Conservation (phyloP, 2,888 invertebrate species). For the Tineola bisselliella region DNA sequence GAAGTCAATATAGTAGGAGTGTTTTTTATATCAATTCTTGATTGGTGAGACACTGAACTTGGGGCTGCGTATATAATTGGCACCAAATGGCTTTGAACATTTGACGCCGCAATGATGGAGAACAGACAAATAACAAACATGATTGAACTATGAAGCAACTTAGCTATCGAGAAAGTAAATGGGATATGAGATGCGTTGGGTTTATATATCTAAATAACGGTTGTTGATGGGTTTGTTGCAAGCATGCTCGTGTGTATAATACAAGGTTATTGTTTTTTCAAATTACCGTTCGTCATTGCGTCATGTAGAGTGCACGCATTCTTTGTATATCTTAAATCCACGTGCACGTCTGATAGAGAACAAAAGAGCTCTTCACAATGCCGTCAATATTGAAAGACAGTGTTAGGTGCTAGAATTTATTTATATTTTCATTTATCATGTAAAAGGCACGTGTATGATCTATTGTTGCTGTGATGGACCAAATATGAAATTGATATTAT, state of each 20-base stretch:
- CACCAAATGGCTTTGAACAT: conserved; percentile 31
- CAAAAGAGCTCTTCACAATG: background rate
- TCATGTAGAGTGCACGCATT: background rate
- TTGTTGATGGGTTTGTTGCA: conserved; percentile 34
- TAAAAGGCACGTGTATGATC: background rate
- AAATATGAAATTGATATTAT: no score
- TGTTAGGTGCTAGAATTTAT: background rate
- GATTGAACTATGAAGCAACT: background rate
- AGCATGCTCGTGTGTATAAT: conserved; percentile 23
- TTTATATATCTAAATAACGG: conserved; percentile 57
- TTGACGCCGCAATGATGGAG: background rate
- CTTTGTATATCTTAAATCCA: background rate
- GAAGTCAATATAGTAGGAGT: conserved; percentile 30
- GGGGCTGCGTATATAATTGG: conserved; percentile 55
- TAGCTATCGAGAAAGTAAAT: conserved; percentile 17
- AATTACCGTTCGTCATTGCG: background rate
- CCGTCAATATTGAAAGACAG: background rate
- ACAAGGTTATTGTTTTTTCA: conserved; percentile 29
- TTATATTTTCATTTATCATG: background rate
- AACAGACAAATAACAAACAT: background rate
- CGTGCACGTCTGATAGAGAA: background rate
- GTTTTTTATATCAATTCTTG: conserved; percentile 58
- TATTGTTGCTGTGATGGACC: no score
- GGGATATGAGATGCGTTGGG: conserved; percentile 30
- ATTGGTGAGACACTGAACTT: conserved; percentile 66